These are phyloP conservation scores for Glyphotaelius pellucidus DNA, from an alignment of 2,888 invertebrate genomes.

Conservation along the genomic window DNA sequence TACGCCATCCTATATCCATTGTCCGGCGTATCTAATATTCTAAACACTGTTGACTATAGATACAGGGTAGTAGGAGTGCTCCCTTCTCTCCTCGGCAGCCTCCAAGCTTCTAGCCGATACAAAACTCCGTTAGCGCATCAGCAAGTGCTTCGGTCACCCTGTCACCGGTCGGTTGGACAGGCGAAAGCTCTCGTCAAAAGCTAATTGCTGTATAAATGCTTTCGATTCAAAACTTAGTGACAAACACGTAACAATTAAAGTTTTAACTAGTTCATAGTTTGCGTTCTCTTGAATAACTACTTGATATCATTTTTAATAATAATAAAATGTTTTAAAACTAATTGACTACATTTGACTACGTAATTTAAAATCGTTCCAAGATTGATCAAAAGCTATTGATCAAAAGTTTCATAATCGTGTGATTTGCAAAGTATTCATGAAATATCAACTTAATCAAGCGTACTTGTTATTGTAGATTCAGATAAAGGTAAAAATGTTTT, in stretches of 20 bases:
- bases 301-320: neutral
- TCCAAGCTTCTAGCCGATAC: neutral
- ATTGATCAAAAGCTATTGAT: too few species aligned
- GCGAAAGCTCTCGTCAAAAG: neutral
- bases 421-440: neutral
- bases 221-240: neutral
- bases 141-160: constrained; percentile 41
- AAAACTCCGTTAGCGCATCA: constrained; percentile 33
- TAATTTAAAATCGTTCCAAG: too few species aligned
- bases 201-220: too few species aligned
- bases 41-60: neutral
- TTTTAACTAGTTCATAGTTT: neutral
- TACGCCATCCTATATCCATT: neutral
- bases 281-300: neutral
- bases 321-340: neutral
- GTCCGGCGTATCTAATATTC: neutral
- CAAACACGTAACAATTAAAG: neutral
- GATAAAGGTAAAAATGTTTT: neutral
- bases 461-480: neutral
- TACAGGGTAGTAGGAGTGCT: neutral
- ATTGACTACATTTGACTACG: neutral
- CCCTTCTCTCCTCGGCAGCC: neutral
- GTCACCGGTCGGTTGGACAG: constrained; percentile 21
- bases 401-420: too few species aligned
- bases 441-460: too few species aligned